Evolutionary conservation across 2,888 invertebrate genomes (phyloP), one percentile per base, ranked within the genome.

Genomic region (Nebria salina): DNA sequence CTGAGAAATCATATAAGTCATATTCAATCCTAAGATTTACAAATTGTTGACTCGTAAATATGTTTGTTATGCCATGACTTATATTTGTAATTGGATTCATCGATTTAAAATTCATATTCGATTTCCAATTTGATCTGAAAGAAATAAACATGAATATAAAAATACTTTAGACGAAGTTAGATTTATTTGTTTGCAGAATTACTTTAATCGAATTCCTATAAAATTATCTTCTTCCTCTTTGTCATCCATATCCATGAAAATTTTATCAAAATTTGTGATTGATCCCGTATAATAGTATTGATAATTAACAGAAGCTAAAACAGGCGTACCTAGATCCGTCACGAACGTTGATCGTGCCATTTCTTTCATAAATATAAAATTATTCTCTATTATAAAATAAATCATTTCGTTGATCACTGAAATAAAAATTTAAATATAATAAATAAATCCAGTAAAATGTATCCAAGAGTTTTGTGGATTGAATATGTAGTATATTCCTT

Each of bases 61-160:
- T 20, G 1, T 25, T 26, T 70, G 34, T 15, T 20, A 54, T 8
- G 13, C 70, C 70, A 25, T 70, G 70, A 8, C 34, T 70, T 26
- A 70, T 70, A 70, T 70, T 70, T 25, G 70, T 70, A 11, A 70
- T 11, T 26, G 70, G 70, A 70, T 70, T 70, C 70, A 70, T 34
- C 8, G 70, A 11, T 26, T 25, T 70, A 25, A 26, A 70, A 25
- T 70, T 34, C n/a, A 70, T 54, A 7, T 54, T 7, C 13, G 54
- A 54, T 54, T 54, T 54, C 54, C 54, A 54, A 54, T 54, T 54
- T 54, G 54, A 54, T 54, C 54, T 54, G 1, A 54, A 54, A 54
- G 2, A 3, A 54, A 34, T 34, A 34, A 34, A 34, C 34, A 34
- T 5, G 34, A 34, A 34, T 34, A 34, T 34, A 34, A 34, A 34